Evolutionary conservation across 2,113 vertebrate species (phyloP).

Genomic region (Hyla sarda): DNA sequence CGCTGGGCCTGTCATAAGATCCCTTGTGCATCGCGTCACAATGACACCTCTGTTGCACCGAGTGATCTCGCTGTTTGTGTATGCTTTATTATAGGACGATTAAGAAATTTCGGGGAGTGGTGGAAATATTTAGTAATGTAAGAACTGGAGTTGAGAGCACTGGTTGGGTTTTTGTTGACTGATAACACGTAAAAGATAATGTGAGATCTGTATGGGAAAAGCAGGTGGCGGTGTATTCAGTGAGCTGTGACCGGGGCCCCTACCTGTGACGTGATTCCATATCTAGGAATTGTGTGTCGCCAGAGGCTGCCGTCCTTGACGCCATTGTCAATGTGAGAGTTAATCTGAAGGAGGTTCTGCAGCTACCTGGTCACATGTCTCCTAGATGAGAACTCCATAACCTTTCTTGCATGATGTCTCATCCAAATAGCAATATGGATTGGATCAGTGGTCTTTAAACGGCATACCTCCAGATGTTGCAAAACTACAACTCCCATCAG

Average conservation of each 20-base stretch:
- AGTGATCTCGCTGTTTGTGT: slow-evolving; percentile 19
- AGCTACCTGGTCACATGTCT: not conserved
- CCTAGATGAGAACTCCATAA: slow-evolving; percentile 31
- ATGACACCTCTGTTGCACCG: slow-evolving; percentile 48
- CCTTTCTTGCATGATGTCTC: not conserved
- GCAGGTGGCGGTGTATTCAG: too few species aligned
- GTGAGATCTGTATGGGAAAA: too few species aligned
- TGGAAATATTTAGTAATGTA: slow-evolving; percentile 16
- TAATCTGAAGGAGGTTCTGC: not conserved
- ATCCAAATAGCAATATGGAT: too few species aligned
- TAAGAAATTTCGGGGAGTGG: slow-evolving; percentile 15
- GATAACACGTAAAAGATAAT: not conserved
- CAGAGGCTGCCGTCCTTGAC: not conserved
- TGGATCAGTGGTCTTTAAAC: too few species aligned
- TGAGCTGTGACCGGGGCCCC: not conserved
- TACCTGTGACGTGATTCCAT: not conserved
- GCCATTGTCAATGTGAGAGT: not conserved
- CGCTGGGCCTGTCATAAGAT: slow-evolving; percentile 32
- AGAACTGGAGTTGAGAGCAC: not conserved
- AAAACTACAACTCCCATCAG: too few species aligned
- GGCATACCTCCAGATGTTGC: too few species aligned
- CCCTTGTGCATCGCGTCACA: slow-evolving; percentile 39
- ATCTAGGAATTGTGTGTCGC: not conserved
- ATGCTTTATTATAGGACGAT: slow-evolving; percentile 11
- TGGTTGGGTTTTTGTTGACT: not conserved